These are phyloP conservation scores for Muraenolepis orangiensis DNA, from an alignment of 2,797 vertebrate species.

Conservation along the genomic window DNA sequence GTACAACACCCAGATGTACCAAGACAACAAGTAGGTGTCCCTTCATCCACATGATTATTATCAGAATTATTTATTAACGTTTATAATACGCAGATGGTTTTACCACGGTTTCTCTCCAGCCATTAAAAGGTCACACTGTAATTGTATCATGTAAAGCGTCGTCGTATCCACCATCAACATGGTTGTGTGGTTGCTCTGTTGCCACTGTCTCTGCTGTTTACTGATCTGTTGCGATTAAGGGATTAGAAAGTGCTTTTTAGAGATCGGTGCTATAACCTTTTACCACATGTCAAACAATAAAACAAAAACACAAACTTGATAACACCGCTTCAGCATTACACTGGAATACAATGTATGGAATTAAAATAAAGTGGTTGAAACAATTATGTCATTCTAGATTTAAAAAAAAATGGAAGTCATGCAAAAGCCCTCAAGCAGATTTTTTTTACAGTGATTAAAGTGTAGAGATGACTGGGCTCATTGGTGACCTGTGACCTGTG, in stretches of 20 bases:
- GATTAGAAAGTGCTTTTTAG: neutral
- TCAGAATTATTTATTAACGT: neutral
- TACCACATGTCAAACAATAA: neutral
- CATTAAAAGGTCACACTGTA: neutral
- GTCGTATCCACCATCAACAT: too few relatives aligned
- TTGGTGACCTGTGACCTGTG: neutral
- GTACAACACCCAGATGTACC: slow-evolving; percentile 93
- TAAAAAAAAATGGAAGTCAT: neutral
- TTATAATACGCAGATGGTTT: too few relatives aligned
- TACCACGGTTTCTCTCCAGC: neutral
- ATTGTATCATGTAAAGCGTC: neutral
- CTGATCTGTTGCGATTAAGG: neutral
- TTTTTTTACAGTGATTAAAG: too few relatives aligned
- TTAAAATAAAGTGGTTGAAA: neutral
- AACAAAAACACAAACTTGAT: too few relatives aligned
- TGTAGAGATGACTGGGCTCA: neutral
- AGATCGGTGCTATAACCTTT: neutral
- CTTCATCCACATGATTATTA: neutral
- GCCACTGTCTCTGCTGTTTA: neutral
- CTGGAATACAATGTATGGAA: neutral
- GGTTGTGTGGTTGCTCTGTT: too few relatives aligned
- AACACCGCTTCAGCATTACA: neutral
- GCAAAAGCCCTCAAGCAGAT: neutral
- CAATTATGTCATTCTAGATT: neutral
- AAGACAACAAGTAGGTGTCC: slow-evolving; percentile 85